Evolutionary conservation across 1,140 invertebrate genomes (phyloP).

Genomic region (Drosophila asahinai): DNA sequence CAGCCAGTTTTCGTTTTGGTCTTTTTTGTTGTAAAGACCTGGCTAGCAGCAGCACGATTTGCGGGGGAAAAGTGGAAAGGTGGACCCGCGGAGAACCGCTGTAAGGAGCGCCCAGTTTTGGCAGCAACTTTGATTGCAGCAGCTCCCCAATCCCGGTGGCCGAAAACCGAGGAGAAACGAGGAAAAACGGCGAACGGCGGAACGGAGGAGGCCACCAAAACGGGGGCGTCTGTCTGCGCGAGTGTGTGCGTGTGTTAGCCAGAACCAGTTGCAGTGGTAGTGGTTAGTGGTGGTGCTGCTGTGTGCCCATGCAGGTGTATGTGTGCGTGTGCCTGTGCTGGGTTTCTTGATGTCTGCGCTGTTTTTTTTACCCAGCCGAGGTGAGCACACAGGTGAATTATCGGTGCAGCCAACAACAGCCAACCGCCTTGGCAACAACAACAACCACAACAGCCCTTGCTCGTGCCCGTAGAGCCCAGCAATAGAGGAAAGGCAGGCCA

Average conservation of each 20-base stretch:
- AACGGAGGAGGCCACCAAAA: conserved; percentile 56
- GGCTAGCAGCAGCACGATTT: conserved; percentile 44
- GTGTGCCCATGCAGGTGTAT: conserved; percentile 25
- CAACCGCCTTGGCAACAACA: conserved; percentile 62
- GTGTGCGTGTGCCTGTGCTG: conserved; percentile 48
- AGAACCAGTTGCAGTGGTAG: conserved; percentile 69
- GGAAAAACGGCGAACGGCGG: conserved; percentile 9
- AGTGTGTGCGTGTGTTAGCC: conserved; percentile 45
- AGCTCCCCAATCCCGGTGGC: conserved; percentile 53
- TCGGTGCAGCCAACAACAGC: conserved; percentile 68
- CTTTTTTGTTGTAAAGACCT: conserved; percentile 52
- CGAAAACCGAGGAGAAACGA: conserved; percentile 10
- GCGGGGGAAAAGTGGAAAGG: conserved; percentile 29
- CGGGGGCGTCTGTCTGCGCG: conserved; percentile 52
- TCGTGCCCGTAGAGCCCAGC: conserved; percentile 16
- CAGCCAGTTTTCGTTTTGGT: conserved; percentile 59
- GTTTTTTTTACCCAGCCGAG: conserved; percentile 68
- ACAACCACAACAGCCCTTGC: conserved; percentile 28
- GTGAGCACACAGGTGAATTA: conserved; percentile 80
- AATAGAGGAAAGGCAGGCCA: conserved; percentile 37
- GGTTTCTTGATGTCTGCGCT: conserved; percentile 77
- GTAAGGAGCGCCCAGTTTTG: conserved; percentile 64
- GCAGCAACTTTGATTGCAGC: conserved; percentile 33
- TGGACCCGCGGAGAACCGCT: conserved; percentile 44
- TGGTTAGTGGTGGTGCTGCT: conserved; percentile 8